Evolutionary conservation across 2,797 vertebrate species (phyloP).

Genomic region (Squalus acanthias): DNA sequence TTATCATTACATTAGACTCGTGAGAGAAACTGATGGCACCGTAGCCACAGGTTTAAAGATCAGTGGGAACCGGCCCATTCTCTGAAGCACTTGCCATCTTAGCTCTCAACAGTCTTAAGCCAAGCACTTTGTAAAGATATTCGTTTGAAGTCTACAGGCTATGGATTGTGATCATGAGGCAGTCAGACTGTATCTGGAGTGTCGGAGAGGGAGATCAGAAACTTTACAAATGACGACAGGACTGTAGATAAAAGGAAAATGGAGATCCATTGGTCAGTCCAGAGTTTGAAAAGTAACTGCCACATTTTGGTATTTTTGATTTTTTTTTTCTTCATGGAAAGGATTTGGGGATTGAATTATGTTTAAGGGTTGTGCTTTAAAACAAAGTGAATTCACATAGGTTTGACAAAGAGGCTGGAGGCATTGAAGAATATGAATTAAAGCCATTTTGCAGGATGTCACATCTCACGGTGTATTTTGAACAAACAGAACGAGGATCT

Average conservation of each 20-base stretch:
- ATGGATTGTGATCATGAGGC: background rate
- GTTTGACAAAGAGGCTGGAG: background rate
- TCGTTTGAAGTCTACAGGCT: background rate
- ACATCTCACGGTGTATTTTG: background rate
- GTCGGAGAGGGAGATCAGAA: background rate
- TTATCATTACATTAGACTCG: background rate
- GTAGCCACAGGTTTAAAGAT: background rate
- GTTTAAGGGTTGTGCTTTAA: background rate
- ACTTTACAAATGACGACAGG: background rate
- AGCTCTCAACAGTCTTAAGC: background rate
- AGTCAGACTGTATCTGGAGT: background rate
- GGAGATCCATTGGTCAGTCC: background rate
- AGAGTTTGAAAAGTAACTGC: background rate
- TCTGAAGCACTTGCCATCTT: background rate
- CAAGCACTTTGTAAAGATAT: background rate
- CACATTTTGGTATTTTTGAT: background rate
- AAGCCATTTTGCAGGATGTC: background rate
- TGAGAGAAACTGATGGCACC: background rate
- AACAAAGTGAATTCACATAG: background rate
- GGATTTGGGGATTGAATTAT: background rate
- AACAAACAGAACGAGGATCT: background rate
- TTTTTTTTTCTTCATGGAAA: background rate
- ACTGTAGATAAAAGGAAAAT: background rate
- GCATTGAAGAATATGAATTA: background rate
- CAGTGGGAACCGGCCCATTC: background rate